Evolutionary conservation across 2,113 vertebrate genomes (phyloP).

Genomic region (Taxidea taxus): DNA sequence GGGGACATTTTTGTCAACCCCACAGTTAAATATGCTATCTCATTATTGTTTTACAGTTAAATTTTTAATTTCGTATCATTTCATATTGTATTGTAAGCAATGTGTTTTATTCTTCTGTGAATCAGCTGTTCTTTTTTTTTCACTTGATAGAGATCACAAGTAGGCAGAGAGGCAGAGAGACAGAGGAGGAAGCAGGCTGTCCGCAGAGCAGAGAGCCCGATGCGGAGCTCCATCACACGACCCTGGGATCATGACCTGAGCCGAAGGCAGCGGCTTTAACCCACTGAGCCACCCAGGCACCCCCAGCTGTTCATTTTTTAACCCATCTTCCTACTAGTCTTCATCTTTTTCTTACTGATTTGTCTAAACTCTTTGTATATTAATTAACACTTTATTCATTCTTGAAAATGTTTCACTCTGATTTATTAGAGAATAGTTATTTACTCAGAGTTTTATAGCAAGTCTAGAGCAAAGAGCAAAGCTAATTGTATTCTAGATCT

Average conservation of each 20-base stretch:
- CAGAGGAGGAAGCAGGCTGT: too few species aligned
- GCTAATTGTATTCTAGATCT: not conserved
- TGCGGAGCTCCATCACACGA: too few species aligned
- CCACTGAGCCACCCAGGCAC: too few species aligned
- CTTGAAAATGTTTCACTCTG: not conserved
- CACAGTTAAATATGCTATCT: not conserved
- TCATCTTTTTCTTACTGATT: not conserved
- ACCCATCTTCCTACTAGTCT: not conserved
- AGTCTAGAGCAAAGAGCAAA: not conserved
- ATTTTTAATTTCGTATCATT: conserved; percentile 22
- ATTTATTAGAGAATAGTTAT: not conserved
- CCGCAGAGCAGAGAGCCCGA: too few species aligned
- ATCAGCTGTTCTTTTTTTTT: not conserved
- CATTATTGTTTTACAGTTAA: not conserved
- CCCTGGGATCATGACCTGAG: too few species aligned
- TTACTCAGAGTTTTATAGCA: not conserved
- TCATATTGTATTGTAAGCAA: conserved; percentile 5
- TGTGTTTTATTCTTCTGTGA: conserved; percentile 9
- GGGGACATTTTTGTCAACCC: not conserved
- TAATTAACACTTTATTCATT: conserved; percentile 26
- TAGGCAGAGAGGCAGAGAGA: too few species aligned
- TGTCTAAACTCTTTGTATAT: not conserved
- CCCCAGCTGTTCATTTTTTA: not conserved
- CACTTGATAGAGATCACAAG: too few species aligned
- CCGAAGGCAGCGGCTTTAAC: too few species aligned